Base-by-base conservation (phyloP, 2,797 vertebrate species). In the Anabas testudineus region DNA sequence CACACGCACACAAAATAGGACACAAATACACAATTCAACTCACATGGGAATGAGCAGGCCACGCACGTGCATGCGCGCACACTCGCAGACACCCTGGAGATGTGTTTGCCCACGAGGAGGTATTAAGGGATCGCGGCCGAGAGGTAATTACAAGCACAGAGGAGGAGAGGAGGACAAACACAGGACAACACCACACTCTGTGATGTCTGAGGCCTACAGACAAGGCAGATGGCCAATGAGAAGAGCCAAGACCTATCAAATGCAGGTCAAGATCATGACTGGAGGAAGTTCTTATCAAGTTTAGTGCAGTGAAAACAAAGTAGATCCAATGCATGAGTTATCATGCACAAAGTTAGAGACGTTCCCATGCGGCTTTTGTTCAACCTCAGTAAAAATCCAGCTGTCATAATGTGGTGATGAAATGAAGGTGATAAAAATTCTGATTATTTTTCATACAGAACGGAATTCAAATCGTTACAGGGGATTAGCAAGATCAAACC, bases 101-200 rank as follows among this genome's bases (percentile, higher is more conserved):
- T 80, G 65, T 86, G 68, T 84, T 81, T 82, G 71, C 81, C 68
- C 81, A 87, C 80, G 85, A 55, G 55, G 75, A 85, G 71, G 84
- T 83, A 83, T 88, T 83, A 89, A 87, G 75, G 88, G 79, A 91
- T 88, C 78, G 60, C 24, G 52, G 77, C 78, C 58, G 82, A 85
- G 72, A 85, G 85, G 87, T 92, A 91, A 93, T 92, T 93, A 91
- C 85, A 80, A 80, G 66, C 65, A 78, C 69, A 78, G 47, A 61
- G 72, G 22, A 53, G 49, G 60, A 48, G 45, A 57, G 55, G 48
- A 63, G 78, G 71, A 81, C 81, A 78, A 81, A 83, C 34, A 76
- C 76, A 78, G 69, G 67, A 82, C 67, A 74, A 70, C 75, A 70
- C 48, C 4, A 7, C 52, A 56, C n/a, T 58, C 16, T 34, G 1